Evolutionary conservation across 37 sponge, comb jelly and placozoan species (phyloP), one percentile per base, ranked within the genome.

Genomic region (Halichondria panicea): DNA sequence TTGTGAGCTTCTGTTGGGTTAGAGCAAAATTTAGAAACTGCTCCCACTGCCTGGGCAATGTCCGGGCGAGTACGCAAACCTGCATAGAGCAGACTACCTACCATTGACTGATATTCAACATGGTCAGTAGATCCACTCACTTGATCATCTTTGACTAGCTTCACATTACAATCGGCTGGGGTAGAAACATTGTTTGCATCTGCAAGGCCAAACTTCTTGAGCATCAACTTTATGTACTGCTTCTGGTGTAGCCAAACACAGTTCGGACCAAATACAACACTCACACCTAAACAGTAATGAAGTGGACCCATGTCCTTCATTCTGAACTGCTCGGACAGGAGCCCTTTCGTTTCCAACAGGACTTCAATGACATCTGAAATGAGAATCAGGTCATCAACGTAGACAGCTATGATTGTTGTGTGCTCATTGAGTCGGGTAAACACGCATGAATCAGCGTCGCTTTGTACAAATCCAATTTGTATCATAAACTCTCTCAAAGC

Each of bases 11-110:
- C 79, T 31, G 32, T 85, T 0, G 86, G 86, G 27, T 64, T 18
- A 6, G 73, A 27, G 52, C 35, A 63, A 36, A 55, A 77, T 58
- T 78, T 85, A 19, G 86, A 69, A 0, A 78, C 60, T 7, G 30
- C 74, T 66, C 79, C 79, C 66, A 85, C 86, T 62, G 76, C 75
- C 35, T 75, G 75, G 3, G 87, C 36, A 35, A 87, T 80, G 65
- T 87, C 87, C 4, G 79, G 86, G 19, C 67, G 53, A 25, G 86
- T 85, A 15, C 56, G 74, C 7, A 39, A 72, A n/a, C 79, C 66
- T 0, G 68, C 55, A 52, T 78, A 66, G 25, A 78, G 56, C 45
- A 78, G n/a, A 43, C 65, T 69, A 56, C 87, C 87, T 43, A 87
- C 81, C 64, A 87, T 87, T 24, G 81, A 75, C 56, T 87, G 87